Evolutionary conservation across 1,140 invertebrate genomes (phyloP).

Genomic region (Drosophila navojoa): DNA sequence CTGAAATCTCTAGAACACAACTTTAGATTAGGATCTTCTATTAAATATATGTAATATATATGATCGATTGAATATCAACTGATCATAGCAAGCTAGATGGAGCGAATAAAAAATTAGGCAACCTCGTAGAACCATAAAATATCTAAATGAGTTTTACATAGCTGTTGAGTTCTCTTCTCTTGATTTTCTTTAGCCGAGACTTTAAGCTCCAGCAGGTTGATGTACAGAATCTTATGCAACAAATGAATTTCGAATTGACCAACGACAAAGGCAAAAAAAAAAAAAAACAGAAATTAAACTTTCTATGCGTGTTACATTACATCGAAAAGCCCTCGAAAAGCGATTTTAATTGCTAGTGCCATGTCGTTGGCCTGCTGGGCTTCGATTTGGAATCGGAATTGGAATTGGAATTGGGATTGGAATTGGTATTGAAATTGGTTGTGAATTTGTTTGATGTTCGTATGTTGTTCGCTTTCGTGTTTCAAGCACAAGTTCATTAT

Average conservation of each 20-base stretch:
- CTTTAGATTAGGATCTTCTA: too few species aligned
- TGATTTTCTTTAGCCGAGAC: too few species aligned
- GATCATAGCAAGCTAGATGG: too few species aligned
- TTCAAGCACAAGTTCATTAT: conserved; percentile 39
- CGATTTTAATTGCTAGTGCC: conserved; percentile 39
- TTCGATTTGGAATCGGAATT: conserved; percentile 21
- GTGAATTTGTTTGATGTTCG: conserved; percentile 5
- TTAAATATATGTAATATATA: too few species aligned
- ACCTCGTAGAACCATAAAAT: too few species aligned
- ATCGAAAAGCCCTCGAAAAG: conserved; percentile 21
- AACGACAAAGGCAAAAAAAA: background rate
- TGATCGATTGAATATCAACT: too few species aligned
- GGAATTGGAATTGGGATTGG: conserved; percentile 3
- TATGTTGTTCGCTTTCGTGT: conserved; percentile 19
- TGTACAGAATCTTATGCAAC: background rate
- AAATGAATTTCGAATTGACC: background rate
- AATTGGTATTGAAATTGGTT: conserved; percentile 18
- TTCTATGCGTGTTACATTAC: conserved; percentile 37
- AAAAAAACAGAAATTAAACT: conserved; percentile 8
- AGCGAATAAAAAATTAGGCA: too few species aligned
- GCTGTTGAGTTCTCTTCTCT: too few species aligned
- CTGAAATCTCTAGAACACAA: too few species aligned
- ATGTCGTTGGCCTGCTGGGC: conserved; percentile 33
- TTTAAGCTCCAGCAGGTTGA: too few species aligned
- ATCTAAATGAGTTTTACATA: too few species aligned